A percentile compares a stretch with the other conserved stretches of the same genome.
These are phyloP conservation scores for Noctua comes DNA, from an alignment of 2,888 invertebrate species.

Conservation along the genomic window DNA sequence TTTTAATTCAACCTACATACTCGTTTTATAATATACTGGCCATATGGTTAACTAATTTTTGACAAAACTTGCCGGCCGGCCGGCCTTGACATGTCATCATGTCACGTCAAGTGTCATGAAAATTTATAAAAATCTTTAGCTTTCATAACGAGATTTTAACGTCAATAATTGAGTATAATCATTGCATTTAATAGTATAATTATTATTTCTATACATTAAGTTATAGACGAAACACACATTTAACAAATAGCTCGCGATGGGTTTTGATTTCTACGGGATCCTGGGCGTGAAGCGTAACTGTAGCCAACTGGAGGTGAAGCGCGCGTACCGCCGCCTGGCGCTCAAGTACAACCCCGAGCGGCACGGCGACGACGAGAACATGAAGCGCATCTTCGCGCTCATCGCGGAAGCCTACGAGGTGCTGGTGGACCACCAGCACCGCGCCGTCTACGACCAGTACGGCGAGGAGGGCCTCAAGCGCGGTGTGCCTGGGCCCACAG, in stretches of 20 bases:
- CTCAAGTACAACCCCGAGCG: slow-evolving; percentile 91
- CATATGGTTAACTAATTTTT: no score
- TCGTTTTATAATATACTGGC: slow-evolving; percentile 11
- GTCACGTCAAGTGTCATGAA: slow-evolving; percentile 19
- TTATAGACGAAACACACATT: not conserved
- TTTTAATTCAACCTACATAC: not conserved
- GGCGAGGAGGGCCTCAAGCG: slow-evolving; percentile 96
- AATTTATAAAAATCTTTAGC: not conserved
- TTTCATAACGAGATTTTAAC: not conserved
- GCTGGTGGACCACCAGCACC: slow-evolving; percentile 91
- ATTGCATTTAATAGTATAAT: slow-evolving; percentile 6
- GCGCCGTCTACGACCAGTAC: slow-evolving; percentile 96
- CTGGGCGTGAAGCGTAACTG: slow-evolving; percentile 92
- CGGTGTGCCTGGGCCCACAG: slow-evolving; percentile 93
- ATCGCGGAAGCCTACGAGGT: slow-evolving; percentile 95
- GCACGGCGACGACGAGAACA: slow-evolving; percentile 84
- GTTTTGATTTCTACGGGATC: slow-evolving; percentile 94
- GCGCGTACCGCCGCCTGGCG: slow-evolving; percentile 91
- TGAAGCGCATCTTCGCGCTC: slow-evolving; percentile 90
- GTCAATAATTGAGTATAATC: not conserved
- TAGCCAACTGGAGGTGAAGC: slow-evolving; percentile 92
- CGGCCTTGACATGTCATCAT: no score
- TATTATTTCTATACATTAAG: slow-evolving; percentile 13
- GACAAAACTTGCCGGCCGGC: not conserved
- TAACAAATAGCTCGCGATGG: slow-evolving; percentile 82